Percentiles rank a stretch among this genome's conserved stretches.
These are phyloP conservation scores for Chrysolina oricalcia DNA, from an alignment of 2,888 invertebrate genomes.

Conservation along the genomic window DNA sequence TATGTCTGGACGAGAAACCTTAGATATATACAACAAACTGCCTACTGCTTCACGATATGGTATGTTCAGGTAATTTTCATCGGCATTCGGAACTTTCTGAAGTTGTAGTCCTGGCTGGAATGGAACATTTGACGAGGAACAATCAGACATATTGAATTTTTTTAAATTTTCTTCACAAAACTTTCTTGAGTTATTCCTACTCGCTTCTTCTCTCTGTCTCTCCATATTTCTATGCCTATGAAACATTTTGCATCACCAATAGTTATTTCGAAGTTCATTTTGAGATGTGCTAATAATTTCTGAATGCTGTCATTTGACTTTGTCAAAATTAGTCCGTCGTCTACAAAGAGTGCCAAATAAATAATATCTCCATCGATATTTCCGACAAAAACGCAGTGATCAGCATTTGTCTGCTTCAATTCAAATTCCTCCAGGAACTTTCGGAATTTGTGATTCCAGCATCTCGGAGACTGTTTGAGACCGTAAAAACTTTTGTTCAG, in stretches of 20 bases:
- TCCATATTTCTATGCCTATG: neutral
- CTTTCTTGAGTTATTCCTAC: neutral
- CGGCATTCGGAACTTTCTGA: neutral
- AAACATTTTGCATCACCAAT: neutral
- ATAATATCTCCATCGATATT: conserved; percentile 5
- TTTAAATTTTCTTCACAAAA: neutral
- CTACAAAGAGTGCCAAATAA: conserved; percentile 16
- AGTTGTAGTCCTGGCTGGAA: neutral
- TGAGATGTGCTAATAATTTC: neutral
- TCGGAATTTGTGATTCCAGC: conserved; percentile 35
- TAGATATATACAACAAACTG: neutral
- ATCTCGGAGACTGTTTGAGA: conserved; percentile 36
- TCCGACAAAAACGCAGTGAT: conserved; percentile 35
- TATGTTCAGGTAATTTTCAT: neutral
- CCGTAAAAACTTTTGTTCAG: conserved; percentile 40
- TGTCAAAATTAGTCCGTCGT: conserved; percentile 25
- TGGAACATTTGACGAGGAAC: neutral
- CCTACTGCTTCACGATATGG: neutral
- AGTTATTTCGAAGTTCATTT: conserved; percentile 14
- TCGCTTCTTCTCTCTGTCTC: neutral
- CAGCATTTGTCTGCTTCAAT: conserved; percentile 26
- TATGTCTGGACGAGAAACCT: too few species aligned
- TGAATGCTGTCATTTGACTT: neutral
- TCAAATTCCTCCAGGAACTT: conserved; percentile 27
- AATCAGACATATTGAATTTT: conserved; percentile 1